Conservation (phyloP, 2,888 invertebrate species). For the Cheiracanthium punctorium region DNA sequence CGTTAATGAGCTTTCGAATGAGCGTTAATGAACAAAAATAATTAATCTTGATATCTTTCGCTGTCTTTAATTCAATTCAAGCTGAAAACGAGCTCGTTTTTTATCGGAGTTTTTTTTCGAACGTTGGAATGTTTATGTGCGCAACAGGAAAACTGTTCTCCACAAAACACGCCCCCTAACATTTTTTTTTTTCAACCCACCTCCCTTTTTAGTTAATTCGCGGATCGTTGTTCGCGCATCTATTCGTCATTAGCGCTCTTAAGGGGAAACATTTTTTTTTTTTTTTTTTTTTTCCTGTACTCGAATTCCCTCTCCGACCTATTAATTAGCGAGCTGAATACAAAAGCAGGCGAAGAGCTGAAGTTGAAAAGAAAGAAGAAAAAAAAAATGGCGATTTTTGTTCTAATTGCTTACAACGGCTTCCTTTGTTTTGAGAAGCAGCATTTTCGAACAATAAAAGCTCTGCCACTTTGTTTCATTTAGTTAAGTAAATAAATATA, state of each 20-base stretch:
- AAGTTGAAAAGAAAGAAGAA: neutral
- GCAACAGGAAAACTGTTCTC: conserved; percentile 66
- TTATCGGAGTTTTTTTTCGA: conserved; percentile 23
- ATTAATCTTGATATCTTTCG: conserved; percentile 42
- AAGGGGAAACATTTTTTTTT: conserved; percentile 33
- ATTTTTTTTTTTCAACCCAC: conserved; percentile 17
- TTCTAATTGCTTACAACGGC: conserved; percentile 65
- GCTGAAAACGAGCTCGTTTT: conserved; percentile 50
- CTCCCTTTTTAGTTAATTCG: conserved; percentile 37
- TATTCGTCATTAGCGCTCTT: conserved; percentile 57
- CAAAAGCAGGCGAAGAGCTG: neutral
- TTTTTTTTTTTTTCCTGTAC: too few relatives aligned
- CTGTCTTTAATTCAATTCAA: conserved; percentile 52
- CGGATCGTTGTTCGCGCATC: conserved; percentile 37
- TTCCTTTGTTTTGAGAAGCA: conserved; percentile 60
- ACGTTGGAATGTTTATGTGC: conserved; percentile 47
- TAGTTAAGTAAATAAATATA: conserved; percentile 43
- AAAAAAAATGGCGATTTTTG: neutral
- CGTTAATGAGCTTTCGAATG: conserved; percentile 16
- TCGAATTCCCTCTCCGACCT: neutral
- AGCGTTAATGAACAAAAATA: conserved; percentile 67
- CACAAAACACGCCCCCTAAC: conserved; percentile 42
- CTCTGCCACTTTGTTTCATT: conserved; percentile 1
- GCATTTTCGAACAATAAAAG: conserved; percentile 31
- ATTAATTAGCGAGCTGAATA: conserved; percentile 11